Evolutionary conservation across 2,888 invertebrate species (phyloP), one percentile per base, ranked within the genome.

Genomic region (Oscheius sp.): DNA sequence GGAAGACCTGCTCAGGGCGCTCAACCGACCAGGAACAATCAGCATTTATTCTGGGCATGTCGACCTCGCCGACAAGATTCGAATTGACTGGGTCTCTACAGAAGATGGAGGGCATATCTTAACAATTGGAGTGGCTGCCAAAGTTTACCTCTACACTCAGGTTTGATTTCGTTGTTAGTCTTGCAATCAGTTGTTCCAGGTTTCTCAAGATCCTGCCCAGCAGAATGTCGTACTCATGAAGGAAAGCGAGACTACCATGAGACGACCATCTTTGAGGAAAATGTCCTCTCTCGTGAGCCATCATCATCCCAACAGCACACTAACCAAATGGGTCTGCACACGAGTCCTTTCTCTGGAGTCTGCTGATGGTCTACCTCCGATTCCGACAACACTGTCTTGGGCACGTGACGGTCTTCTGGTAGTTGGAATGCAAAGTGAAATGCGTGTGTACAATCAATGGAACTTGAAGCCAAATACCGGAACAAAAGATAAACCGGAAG

Each of bases 351-450:
- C 78, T 35, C 66, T 88, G 59, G 79, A 85, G 51, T 86, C 87
- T 32, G 97, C 96, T 0, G 99, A 99, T 88, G 96, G 97, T 0
- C 90, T 98, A 53, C 96, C 96, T 0, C 97, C 98, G 0, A 90
- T 99, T 63, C 99, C 99, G 0, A 98, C 98, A 94, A 96, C 97
- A 90, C 94, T 98, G 86, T 72, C 96, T 1, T 99, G 99, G 98
- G 96, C 98, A 0, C 92, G 99, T 35, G 98, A 98, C 89, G 98
- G 98, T 0, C 95, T 99, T 81, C 91, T 99, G 1, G 96, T 99
- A 0, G 96, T 99, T 1, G 99, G 98, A 1, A 97, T 99, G 97
- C 96, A 98, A 89, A 97, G 96, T 2, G 99, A 99, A 90, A 97
- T 99, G 96, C 96, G 98, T 88, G 96, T 99, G 0, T 99, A 97